A percentile compares a stretch with the other conserved stretches of the same genome.
Conservation (phyloP, 2,113 vertebrate species). For the Lamprotornis superbus region DNA sequence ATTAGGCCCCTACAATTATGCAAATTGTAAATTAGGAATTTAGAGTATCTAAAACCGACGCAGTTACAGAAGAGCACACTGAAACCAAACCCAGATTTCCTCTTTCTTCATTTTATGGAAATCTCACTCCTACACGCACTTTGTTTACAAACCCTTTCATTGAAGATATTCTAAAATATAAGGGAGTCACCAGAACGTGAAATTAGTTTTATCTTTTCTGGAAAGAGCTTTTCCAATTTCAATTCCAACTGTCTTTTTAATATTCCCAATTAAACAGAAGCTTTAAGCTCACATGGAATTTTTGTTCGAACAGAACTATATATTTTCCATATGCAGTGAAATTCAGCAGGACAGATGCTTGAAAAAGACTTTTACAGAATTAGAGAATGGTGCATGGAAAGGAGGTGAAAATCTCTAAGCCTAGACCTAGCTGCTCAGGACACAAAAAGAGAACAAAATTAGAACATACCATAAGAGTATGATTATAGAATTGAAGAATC, state of each 20-base stretch:
- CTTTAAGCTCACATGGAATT: neutral
- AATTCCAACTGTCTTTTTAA: neutral
- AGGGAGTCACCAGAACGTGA: neutral
- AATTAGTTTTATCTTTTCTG: neutral
- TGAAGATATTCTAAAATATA: neutral
- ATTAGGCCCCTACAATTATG: neutral
- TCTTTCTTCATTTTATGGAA: neutral
- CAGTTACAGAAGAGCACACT: neutral
- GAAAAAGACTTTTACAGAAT: neutral
- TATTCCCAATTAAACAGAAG: neutral
- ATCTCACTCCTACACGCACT: neutral
- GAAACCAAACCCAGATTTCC: neutral
- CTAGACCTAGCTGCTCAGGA: neutral
- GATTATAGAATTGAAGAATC: neutral
- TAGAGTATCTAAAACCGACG: neutral
- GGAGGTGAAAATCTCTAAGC: neutral
- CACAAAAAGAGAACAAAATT: neutral
- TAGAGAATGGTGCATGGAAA: neutral
- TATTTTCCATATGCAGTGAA: neutral
- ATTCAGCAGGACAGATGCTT: neutral
- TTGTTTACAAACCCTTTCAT: neutral
- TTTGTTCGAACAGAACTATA: neutral
- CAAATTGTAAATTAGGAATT: neutral
- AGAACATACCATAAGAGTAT: neutral
- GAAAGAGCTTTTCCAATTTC: neutral